A percentile compares a stretch with the other conserved stretches of the same genome.
These are phyloP conservation scores for Loripinus fragilis DNA, from an alignment of 2,888 invertebrate species.

Conservation along the genomic window DNA sequence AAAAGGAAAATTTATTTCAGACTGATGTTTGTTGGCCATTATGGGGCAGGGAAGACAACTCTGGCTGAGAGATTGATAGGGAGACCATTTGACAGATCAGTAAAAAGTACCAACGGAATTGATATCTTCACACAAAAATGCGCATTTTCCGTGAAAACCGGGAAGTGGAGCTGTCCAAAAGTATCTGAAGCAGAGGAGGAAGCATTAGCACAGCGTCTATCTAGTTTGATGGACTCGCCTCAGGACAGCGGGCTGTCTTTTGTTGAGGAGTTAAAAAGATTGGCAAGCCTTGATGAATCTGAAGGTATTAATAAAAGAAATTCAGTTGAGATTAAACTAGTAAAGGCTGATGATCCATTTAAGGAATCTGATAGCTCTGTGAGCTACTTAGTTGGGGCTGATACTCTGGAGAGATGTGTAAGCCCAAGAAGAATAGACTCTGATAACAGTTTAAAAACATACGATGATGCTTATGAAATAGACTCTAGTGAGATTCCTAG, in stretches of 20 bases:
- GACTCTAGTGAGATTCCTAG: conserved; percentile 45
- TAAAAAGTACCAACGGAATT: conserved; percentile 56
- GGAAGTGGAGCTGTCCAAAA: conserved; percentile 42
- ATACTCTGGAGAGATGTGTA: not conserved
- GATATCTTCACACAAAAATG: conserved; percentile 56
- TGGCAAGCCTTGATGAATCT: conserved; percentile 24
- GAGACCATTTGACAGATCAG: conserved; percentile 43
- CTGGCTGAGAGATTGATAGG: conserved; percentile 59
- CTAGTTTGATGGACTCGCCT: conserved; percentile 51
- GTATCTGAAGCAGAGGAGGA: conserved; percentile 41
- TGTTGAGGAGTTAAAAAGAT: conserved; percentile 47
- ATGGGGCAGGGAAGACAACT: conserved; percentile 57
- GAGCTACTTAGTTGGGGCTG: not conserved
- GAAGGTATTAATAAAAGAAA: conserved; percentile 18
- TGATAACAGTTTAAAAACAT: not conserved
- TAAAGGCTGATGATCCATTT: not conserved
- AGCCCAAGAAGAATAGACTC: conserved; percentile 8
- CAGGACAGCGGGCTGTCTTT: conserved; percentile 46
- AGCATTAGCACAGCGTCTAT: conserved; percentile 25
- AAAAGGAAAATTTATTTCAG: conserved; percentile 36
- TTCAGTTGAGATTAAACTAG: conserved; percentile 19
- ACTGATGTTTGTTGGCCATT: conserved; percentile 58
- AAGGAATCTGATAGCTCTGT: not conserved
- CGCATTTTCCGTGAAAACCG: conserved; percentile 48
- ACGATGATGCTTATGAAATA: conserved; percentile 21